Evolutionary conservation across 2,888 invertebrate species (phyloP), one percentile per base, ranked within the genome.

Genomic region (Pristionchus fissidentatus): DNA sequence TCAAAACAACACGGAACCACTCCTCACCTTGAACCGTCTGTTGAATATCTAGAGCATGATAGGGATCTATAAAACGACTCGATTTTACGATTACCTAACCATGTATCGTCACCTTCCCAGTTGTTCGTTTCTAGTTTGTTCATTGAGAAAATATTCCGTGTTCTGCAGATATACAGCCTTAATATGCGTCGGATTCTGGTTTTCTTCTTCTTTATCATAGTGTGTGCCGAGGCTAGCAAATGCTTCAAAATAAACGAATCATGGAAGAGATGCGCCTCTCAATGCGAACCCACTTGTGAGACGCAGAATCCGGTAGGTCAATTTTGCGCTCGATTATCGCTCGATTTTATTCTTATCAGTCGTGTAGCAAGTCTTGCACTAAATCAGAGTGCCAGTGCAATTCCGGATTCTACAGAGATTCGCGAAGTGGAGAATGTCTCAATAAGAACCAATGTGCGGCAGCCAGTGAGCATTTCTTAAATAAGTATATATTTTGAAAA

Each of bases 11-110:
- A 66, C 35, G 66, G 35, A 38, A 38, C 38, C 13, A 38, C 38
- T 66, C 38, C 66, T 66, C 19, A 19, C 66, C 66, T 66, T 66
- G 66, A 66, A 66, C 38, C 38, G 66, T 38, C 35, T 38, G 55
- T 15, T 38, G n/a, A 10, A n/a, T 10, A 62, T 62, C 62, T 62
- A 32, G 62, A 62, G 62, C 62, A 62, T 10, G 7, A 13, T 8
- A n/a, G 35, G 35, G 19, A 5, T n/a, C n/a, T n/a, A n/a, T n/a
- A n/a, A n/a, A n/a, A n/a, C n/a, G n/a, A n/a, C 38, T 66, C 57
- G 62, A 35, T 38, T 19, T 38, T 66, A n/a, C 19, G 66, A n/a
- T 22, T 66, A 66, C 22, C 22, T 29, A 62, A 32, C 32, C 32
- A n/a, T 3, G 19, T 66, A 35, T 66, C 35, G 35, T 22, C 32